Base-by-base conservation (phyloP, 2,888 invertebrate species). In the Drosophila nigritarsus region DNA sequence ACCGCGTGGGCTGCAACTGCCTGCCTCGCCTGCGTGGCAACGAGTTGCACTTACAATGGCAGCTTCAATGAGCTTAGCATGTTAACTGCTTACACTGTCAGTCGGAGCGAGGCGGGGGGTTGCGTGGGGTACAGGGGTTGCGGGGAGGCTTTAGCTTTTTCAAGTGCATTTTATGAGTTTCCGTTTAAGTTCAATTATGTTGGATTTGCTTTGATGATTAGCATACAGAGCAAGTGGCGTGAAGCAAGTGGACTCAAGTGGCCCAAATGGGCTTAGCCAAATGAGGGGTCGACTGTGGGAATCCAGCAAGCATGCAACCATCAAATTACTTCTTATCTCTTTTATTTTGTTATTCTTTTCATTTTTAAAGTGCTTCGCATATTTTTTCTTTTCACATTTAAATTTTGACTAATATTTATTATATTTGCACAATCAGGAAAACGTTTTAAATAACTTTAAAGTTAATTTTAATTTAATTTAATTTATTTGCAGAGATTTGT, bases 111-210 rank as follows among this genome's bases (percentile, higher is more conserved):
- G 20, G 27, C 13, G 18, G 6, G 15, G 7, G 0, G 48, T 3
- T 32, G 32, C 32, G 32, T 32, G 32, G 11, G 32, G 32, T 1
- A 11, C 1, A 32, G 32, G 9, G 32, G 32, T 9, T 9, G 32
- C 15, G 30, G 11, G 29, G 29, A 24, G 20, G 2, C 13, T 11
- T 49, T 29, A 61, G 62, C 55, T 20, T 54, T 54, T 38, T 65
- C 69, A 78, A 73, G 84, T 75, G 78, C 82, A 82, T 84, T 82
- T 80, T 84, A 82, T 84, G 84, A 87, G 85, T 80, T 84, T 87
- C 84, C 82, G 82, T 82, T 87, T 87, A 87, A 73, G 87, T 79
- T 78, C 76, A 87, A 81, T 81, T 87, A 76, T 76, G 85, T 73
- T 70, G 61, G 58, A 53, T 70, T 70, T 75, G 65, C 76, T 69